A percentile compares a stretch with the other conserved stretches of the same genome.
These are phyloP conservation scores for Poeciliopsis gracilis DNA, from an alignment of 2,797 vertebrate species.

Conservation along the genomic window DNA sequence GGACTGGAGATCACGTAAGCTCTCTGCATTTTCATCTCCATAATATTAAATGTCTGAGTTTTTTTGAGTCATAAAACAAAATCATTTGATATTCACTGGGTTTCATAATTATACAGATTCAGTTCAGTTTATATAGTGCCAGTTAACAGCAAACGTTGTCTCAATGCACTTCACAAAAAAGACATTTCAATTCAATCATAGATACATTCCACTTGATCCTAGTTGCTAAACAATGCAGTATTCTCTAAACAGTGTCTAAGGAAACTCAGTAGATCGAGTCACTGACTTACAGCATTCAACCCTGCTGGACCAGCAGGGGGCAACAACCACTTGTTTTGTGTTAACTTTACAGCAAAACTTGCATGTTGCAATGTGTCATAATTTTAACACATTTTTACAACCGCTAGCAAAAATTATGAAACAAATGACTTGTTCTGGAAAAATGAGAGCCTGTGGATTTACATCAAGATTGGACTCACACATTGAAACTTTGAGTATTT, in stretches of 20 bases:
- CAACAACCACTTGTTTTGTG: too few relatives aligned
- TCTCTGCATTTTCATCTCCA: not conserved
- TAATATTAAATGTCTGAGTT: not conserved
- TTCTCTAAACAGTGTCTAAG: too few relatives aligned
- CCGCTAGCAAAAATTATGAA: not conserved
- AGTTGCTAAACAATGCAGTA: too few relatives aligned
- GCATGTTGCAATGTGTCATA: not conserved
- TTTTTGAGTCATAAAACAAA: not conserved
- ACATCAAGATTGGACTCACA: not conserved
- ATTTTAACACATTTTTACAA: not conserved
- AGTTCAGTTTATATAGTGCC: too few relatives aligned
- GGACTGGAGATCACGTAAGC: constrained; percentile 97
- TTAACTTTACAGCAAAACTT: too few relatives aligned
- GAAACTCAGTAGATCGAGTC: too few relatives aligned
- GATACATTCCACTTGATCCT: too few relatives aligned
- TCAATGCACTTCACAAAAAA: too few relatives aligned
- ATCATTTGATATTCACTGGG: not conserved
- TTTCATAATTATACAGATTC: not conserved
- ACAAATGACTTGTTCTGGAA: not conserved
- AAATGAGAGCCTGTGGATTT: not conserved
- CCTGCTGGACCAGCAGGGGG: too few relatives aligned
- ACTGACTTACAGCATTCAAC: too few relatives aligned
- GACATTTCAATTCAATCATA: too few relatives aligned
- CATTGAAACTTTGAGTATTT: not conserved
- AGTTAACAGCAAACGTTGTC: too few relatives aligned